These are phyloP conservation scores for Perodicticus potto DNA, from an alignment of 2,797 vertebrate genomes.

Conservation along the genomic window DNA sequence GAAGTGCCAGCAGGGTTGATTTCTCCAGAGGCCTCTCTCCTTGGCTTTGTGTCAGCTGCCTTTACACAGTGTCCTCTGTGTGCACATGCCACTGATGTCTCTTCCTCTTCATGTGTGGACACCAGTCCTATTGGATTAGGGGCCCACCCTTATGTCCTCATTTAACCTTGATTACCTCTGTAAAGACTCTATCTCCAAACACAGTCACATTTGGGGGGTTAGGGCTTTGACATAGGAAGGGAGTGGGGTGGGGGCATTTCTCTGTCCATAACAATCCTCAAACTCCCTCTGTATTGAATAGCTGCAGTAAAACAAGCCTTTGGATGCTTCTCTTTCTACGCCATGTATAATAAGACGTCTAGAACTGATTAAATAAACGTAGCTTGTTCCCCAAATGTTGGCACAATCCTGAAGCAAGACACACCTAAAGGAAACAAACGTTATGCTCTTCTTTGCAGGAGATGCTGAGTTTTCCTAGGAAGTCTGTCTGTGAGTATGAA, in stretches of 20 bases:
- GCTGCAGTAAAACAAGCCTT: not conserved
- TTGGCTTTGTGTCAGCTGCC: not conserved
- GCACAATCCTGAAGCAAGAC: not conserved
- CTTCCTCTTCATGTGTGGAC: not conserved
- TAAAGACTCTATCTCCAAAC: not conserved
- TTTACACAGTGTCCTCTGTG: not conserved
- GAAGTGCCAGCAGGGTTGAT: not conserved
- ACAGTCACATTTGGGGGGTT: not conserved
- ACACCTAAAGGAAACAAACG: not conserved
- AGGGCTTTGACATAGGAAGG: not conserved
- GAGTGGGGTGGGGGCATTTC: not conserved
- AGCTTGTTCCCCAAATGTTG: not conserved
- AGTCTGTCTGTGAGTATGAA: not conserved
- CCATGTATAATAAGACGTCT: not conserved
- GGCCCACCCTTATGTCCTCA: not conserved
- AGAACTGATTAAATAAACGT: not conserved
- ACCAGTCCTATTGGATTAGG: not conserved
- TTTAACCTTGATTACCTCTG: not conserved
- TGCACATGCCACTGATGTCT: not conserved
- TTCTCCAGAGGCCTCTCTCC: not conserved
- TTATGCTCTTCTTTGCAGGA: not conserved
- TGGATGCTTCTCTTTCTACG: not conserved
- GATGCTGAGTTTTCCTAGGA: not conserved
- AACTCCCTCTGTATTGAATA: not conserved
- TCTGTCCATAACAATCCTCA: not conserved